These are phyloP conservation scores for Hiodon tergisus DNA, from an alignment of 2,113 vertebrate genomes.

Conservation along the genomic window DNA sequence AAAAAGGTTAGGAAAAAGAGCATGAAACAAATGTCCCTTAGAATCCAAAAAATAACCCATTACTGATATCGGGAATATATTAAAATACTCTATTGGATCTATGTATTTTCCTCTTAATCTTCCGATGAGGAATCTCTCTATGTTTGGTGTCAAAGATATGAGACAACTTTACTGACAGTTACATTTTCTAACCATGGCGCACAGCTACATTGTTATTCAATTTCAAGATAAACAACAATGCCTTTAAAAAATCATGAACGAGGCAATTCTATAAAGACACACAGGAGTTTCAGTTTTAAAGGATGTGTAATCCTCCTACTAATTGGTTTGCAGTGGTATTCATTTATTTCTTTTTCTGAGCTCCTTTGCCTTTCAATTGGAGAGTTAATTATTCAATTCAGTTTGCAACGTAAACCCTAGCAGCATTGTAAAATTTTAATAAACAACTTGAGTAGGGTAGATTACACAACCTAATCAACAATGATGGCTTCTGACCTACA, in stretches of 20 bases:
- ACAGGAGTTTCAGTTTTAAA: not conserved
- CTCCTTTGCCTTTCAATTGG: not conserved
- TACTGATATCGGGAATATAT: not conserved
- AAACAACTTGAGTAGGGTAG: constrained; percentile 1
- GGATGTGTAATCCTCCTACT: not conserved
- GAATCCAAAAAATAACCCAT: too few relatives aligned
- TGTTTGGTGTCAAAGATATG: not conserved
- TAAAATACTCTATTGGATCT: not conserved
- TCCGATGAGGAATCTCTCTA: not conserved
- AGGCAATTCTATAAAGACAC: not conserved
- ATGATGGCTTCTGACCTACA: constrained; percentile 7
- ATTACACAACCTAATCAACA: constrained; percentile 8
- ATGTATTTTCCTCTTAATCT: not conserved
- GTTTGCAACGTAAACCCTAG: not conserved
- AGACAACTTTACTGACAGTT: not conserved
- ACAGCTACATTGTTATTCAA: not conserved
- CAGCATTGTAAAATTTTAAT: not conserved
- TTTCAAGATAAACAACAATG: too few relatives aligned
- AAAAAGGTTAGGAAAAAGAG: too few relatives aligned
- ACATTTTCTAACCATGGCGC: not conserved
- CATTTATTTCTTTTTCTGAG: not conserved
- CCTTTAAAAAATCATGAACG: too few relatives aligned
- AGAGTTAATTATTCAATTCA: not conserved
- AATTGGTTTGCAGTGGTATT: not conserved
- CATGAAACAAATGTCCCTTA: too few relatives aligned